These are phyloP conservation scores for Stenodema calcarata DNA, from an alignment of 2,888 invertebrate genomes.

Conservation along the genomic window DNA sequence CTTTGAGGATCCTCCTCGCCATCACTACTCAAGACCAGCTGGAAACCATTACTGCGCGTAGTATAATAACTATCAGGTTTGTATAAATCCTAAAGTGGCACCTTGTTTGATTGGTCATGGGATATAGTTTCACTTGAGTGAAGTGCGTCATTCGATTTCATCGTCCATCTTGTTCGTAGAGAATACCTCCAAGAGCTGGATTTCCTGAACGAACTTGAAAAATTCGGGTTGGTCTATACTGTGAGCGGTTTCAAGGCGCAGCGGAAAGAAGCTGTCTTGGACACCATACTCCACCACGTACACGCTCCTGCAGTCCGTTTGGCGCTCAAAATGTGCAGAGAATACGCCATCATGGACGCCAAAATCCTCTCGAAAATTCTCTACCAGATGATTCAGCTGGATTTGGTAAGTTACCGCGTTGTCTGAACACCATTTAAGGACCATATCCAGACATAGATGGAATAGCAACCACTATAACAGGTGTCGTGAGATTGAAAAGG, in stretches of 20 bases:
- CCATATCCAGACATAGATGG: too few species aligned
- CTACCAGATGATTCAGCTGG: constrained; percentile 43
- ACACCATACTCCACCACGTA: constrained; percentile 52
- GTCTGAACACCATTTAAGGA: too few species aligned
- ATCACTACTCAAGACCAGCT: constrained; percentile 59
- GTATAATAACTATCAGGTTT: constrained; percentile 59
- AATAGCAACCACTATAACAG: too few species aligned
- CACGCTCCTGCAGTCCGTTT: constrained; percentile 52
- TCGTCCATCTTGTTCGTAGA: constrained; percentile 55
- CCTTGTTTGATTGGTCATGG: background rate
- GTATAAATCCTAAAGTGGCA: too few species aligned
- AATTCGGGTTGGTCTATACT: constrained; percentile 60
- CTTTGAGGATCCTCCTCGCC: constrained; percentile 61
- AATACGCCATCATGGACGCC: constrained; percentile 36
- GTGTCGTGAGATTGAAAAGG: too few species aligned
- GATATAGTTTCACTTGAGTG: background rate
- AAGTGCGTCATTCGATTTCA: background rate
- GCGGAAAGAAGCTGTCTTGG: constrained; percentile 55
- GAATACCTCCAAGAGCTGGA: constrained; percentile 60
- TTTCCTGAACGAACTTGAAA: constrained; percentile 61
- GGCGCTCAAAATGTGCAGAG: constrained; percentile 53
- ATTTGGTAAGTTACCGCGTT: constrained; percentile 23
- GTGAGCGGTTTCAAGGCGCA: constrained; percentile 59
- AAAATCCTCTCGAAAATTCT: constrained; percentile 39
- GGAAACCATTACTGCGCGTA: constrained; percentile 60